Percentiles rank a stretch among this genome's conserved stretches.
Evolutionary conservation across 2,888 invertebrate species (phyloP).

Genomic region (Phortica magna): DNA sequence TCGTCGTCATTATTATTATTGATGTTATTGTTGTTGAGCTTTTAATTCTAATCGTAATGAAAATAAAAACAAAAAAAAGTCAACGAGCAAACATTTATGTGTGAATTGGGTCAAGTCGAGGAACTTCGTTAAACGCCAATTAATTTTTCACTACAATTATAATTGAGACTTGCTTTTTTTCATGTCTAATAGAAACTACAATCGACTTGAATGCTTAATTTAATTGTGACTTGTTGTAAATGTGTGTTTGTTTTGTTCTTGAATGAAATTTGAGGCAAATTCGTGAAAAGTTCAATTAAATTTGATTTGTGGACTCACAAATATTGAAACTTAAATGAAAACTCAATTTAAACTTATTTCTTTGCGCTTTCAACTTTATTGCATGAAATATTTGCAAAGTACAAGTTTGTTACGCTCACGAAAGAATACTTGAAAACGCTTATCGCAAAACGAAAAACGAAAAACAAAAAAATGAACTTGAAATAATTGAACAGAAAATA

Average conservation of each 20-base stretch:
- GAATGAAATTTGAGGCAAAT: too few species aligned
- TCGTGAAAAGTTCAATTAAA: too few species aligned
- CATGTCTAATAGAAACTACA: neutral
- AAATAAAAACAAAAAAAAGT: neutral
- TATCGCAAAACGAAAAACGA: neutral
- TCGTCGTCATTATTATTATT: neutral
- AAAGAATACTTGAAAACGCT: neutral
- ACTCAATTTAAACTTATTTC: too few species aligned
- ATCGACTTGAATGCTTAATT: neutral
- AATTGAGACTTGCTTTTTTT: slow-evolving; percentile 30
- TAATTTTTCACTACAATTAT: slow-evolving; percentile 61
- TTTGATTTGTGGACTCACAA: too few species aligned
- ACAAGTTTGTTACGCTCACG: neutral
- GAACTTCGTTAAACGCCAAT: slow-evolving; percentile 65
- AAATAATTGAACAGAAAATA: neutral
- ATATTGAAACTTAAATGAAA: too few species aligned
- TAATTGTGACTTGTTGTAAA: neutral
- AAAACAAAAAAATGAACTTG: slow-evolving; percentile 4
- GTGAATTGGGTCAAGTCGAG: slow-evolving; percentile 69
- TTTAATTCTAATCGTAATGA: neutral
- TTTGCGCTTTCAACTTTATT: too few species aligned
- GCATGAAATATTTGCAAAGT: too few species aligned
- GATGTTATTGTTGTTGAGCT: neutral
- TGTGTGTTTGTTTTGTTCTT: too few species aligned
- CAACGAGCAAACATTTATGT: slow-evolving; percentile 32